Evolutionary conservation across 2,797 vertebrate species (phyloP), one percentile per base, ranked within the genome.

Genomic region (Pteropus rufus): DNA sequence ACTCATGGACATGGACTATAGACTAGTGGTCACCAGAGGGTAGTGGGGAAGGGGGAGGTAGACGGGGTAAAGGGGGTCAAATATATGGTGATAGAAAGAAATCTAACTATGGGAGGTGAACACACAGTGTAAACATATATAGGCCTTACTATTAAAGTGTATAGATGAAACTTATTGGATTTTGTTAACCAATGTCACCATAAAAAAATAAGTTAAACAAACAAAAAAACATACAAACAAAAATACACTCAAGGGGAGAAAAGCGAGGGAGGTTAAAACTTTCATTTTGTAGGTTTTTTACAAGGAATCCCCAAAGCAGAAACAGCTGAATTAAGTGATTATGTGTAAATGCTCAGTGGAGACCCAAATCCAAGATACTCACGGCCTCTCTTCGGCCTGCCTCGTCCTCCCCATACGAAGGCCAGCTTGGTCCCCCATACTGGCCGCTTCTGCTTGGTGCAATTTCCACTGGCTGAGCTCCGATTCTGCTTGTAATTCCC

Each of bases 401-500:
- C 95, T 99, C 99, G 60, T 99, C 99, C 96, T 97, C 99, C 92
- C 97, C 98, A 56, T 99, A 99, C 14, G 99, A 99, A 88, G 99
- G 98, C 99, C 99, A 99, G 97, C 99, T 99, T 86, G 99, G 99
- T 82, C 97, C 98, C 93, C 99, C 99, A 0, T 99, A 99, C 94
- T 99, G 99, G 87, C 99, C 98, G 88, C 99, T 99, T 98, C 99
- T 99, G 95, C 99, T 98, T 21, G 98, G 97, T 52, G 98, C 97
- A 82, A 98, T 96, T 91, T 99, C 99, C 85, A 99, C 99, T 4
- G 99, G 99, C 98, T 99, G 99, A 7, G 98, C 98, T 39, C 99
- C 98, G 5, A 99, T 99, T 97, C 99, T 99, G 98, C 99, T 99
- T 76, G 99, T 99, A 97, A 99, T 98, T 84, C 99, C 99, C 98